Base-by-base conservation (phyloP, 2,888 invertebrate genomes). In the Adelphocoris suturalis region DNA sequence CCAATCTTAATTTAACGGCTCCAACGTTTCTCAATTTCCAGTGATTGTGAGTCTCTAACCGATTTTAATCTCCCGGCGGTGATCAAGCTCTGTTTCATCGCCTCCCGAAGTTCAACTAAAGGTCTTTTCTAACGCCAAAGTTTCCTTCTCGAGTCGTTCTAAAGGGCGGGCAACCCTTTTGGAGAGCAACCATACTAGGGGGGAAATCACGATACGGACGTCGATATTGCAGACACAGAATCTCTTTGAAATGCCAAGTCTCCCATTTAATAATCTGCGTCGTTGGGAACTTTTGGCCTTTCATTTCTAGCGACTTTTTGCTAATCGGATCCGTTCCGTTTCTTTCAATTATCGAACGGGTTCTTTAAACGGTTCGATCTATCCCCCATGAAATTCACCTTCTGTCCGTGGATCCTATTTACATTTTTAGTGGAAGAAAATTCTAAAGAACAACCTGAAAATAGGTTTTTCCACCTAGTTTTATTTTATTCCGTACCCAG, bases 51-150 rank as follows among this genome's bases (percentile, higher is more conserved):
- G 68, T n/a, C 27, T 3, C 23, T 0, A 23, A 23, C 37, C 37
- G 5, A 68, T 23, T 68, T 68, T 23, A 19, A 68, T n/a, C 19
- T 61, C 61, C 61, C 19, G 16, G n/a, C 61, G 9, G 19, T 23
- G n/a, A n/a, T 23, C 23, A 9, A 5, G 23, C 27, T 68, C 68
- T 23, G 9, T 68, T 23, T 23, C 27, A 27, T 68, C 23, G 37
- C 37, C 37, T 19, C 68, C 9, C 19, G 68, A 68, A 68, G 23
- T 68, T 68, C 23, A 23, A 23, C 68, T 19, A 68, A 61, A 68
- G 68, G 68, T 68, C 68, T 68, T 68, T 68, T 27, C 27, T 19
- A 68, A 68, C 23, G 68, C 68, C 68, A 68, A 61, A 61, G 68
- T 23, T 23, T 23, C 68, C 68, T 68, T 27, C 7, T 0, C 27